Evolutionary conservation across 2,888 invertebrate genomes (phyloP).

Genomic region (Dichetophora obliterata): DNA sequence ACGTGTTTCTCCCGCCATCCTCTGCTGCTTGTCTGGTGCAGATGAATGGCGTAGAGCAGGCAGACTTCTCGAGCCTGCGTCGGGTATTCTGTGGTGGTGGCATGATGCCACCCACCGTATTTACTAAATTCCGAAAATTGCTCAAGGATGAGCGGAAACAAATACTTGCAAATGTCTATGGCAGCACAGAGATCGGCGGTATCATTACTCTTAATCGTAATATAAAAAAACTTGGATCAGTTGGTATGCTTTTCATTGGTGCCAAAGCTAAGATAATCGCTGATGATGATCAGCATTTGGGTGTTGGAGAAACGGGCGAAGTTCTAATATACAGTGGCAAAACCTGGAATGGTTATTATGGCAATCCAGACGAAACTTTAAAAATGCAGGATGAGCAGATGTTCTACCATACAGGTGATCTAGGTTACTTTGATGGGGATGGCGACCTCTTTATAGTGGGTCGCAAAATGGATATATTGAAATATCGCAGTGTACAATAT

Average conservation of each 20-base stretch:
- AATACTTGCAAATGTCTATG: too few relatives aligned
- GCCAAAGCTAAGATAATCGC: too few relatives aligned
- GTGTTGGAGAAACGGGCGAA: constrained; percentile 56
- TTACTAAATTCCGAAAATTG: too few relatives aligned
- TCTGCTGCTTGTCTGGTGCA: too few relatives aligned
- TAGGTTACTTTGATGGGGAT: constrained; percentile 62
- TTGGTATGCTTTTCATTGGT: constrained; percentile 52
- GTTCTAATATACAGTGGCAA: constrained; percentile 50
- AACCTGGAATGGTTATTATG: constrained; percentile 59
- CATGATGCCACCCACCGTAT: too few relatives aligned
- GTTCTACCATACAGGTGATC: constrained; percentile 61
- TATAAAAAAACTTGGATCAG: constrained; percentile 45
- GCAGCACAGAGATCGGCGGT: too few relatives aligned
- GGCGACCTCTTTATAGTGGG: constrained; percentile 57
- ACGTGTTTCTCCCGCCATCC: too few relatives aligned
- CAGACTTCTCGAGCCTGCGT: too few relatives aligned
- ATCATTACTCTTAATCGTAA: too few relatives aligned
- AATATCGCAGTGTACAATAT: constrained; percentile 52
- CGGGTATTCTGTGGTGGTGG: too few relatives aligned
- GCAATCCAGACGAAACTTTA: constrained; percentile 52
- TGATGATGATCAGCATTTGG: constrained; percentile 53
- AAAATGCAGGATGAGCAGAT: constrained; percentile 52
- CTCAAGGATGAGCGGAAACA: too few relatives aligned
- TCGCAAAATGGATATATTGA: constrained; percentile 62
- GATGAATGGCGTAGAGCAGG: too few relatives aligned